A percentile compares a stretch with the other conserved stretches of the same genome.
Conservation (phyloP, 2,797 vertebrate genomes). For the Tangara arthus region DNA sequence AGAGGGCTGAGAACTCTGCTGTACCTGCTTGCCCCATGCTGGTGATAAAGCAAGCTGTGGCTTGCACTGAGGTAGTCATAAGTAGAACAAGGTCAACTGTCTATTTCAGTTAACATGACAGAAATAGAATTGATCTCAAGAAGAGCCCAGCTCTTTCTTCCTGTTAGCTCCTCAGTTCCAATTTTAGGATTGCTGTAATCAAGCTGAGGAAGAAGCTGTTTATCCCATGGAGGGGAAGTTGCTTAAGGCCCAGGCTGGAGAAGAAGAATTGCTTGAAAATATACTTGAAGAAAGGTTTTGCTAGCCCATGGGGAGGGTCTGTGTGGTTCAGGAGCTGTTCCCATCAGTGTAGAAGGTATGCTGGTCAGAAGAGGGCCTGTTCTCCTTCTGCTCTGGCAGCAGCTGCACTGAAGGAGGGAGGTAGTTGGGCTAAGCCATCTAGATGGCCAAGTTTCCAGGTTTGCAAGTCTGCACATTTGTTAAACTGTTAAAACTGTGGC, state of each 20-base stretch:
- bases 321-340: not conserved
- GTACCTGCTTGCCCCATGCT: not conserved
- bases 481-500: not conserved
- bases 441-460: not conserved
- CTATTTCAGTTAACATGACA: slow-evolving; percentile 47
- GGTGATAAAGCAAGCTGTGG: not conserved
- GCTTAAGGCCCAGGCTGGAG: not conserved
- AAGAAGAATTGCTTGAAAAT: not conserved
- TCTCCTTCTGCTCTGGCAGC: not conserved
- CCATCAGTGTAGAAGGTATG: not conserved
- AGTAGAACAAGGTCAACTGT: slow-evolving; percentile 54
- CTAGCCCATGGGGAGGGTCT: not conserved
- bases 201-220: slow-evolving; percentile 25
- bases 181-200: slow-evolving; percentile 54
- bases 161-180: slow-evolving; percentile 45
- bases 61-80: not conserved
- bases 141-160: slow-evolving; percentile 45
- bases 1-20: not conserved
- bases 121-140: slow-evolving; percentile 62
- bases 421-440: not conserved
- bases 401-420: not conserved
- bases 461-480: not conserved
- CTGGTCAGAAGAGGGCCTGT: not conserved
- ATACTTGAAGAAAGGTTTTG: not conserved
- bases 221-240: not conserved